Conservation (phyloP, 2,113 vertebrate species). For the Petrocephalus zakoni region DNA sequence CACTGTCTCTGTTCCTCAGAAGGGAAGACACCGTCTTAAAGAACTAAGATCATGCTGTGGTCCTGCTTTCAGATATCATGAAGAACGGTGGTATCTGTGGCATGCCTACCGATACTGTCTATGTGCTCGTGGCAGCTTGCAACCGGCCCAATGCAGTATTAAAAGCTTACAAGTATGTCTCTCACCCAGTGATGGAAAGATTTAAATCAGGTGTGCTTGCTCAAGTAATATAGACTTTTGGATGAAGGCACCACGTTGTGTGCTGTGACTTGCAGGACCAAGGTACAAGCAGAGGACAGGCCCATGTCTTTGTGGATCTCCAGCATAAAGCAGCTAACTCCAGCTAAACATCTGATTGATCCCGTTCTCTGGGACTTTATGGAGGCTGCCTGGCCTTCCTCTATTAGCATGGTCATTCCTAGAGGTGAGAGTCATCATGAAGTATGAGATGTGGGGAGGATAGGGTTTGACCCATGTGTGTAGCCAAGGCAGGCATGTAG, state of each 20-base stretch:
- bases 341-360: slow-evolving; percentile 70
- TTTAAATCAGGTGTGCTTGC: background rate
- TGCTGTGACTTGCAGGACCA: slow-evolving; percentile 57
- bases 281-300: slow-evolving; percentile 77
- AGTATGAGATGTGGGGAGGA: background rate
- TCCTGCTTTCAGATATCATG: slow-evolving; percentile 70
- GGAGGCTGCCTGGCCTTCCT: slow-evolving; percentile 82
- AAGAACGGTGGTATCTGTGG: slow-evolving; percentile 76
- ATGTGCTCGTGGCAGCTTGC: slow-evolving; percentile 82
- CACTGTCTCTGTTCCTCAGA: background rate
- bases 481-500: background rate
- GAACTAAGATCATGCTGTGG: background rate
- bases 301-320: slow-evolving; percentile 89
- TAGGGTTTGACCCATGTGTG: background rate
- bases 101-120: slow-evolving; percentile 83
- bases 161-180: slow-evolving; percentile 74
- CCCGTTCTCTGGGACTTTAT: slow-evolving; percentile 83
- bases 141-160: slow-evolving; percentile 74
- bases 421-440: slow-evolving; percentile 58
- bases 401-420: slow-evolving; percentile 80
- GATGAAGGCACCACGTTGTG: background rate
- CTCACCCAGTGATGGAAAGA: background rate
- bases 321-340: slow-evolving; percentile 73
- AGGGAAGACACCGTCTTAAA: no score
- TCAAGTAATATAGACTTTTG: background rate